Conservation (phyloP, 2,888 invertebrate species). For the Pristionchus mayeri region DNA sequence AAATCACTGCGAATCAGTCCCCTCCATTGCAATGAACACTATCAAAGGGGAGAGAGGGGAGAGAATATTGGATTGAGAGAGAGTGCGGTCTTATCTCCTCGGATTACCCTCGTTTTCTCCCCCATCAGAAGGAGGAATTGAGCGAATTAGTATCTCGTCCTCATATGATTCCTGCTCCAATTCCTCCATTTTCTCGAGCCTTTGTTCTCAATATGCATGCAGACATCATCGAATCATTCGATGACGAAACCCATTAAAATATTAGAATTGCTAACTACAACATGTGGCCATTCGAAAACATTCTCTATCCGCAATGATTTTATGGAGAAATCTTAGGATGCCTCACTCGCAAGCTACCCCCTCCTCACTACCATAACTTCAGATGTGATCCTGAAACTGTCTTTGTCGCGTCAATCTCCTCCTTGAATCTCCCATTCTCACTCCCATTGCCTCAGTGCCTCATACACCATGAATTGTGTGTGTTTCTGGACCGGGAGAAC, state of each 20-base stretch:
- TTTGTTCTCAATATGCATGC: no score
- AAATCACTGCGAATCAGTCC: no score
- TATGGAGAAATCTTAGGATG: neutral
- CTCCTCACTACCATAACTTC: neutral
- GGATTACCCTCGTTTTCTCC: neutral
- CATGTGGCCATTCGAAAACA: no score
- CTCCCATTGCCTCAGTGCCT: neutral
- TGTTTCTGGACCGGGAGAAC: conserved; percentile 20
- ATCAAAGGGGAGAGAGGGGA: neutral
- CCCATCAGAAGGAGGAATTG: neutral
- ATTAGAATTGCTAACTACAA: no score
- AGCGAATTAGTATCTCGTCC: neutral
- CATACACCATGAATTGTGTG: neutral
- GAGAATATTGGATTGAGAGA: neutral
- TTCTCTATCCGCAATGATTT: no score
- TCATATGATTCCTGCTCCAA: neutral
- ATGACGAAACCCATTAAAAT: no score
- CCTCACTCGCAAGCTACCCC: neutral
- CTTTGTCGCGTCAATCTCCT: no score
- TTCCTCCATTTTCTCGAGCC: no score
- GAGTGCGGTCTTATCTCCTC: neutral
- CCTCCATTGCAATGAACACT: no score
- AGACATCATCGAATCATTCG: no score
- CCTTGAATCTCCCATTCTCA: neutral
- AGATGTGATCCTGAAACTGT: neutral